Conservation (phyloP, 2,797 vertebrate species). For the Crocodylus rhombifer region DNA sequence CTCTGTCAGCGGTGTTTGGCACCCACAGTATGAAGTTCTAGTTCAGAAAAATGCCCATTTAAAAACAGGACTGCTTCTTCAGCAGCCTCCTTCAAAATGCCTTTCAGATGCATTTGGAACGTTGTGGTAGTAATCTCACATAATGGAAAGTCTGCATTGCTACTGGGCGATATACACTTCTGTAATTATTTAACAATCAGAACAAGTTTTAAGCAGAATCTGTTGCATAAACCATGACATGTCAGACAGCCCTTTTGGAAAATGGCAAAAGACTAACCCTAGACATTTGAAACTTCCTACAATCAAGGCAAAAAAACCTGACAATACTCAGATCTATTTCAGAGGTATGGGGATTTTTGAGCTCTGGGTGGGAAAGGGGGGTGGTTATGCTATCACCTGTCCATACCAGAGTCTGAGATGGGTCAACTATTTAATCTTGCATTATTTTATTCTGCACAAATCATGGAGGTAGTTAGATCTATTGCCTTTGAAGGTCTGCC, state of each 20-base stretch:
- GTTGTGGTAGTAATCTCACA: conserved; percentile 35
- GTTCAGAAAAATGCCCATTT: not conserved
- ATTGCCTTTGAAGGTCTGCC: conserved; percentile 10
- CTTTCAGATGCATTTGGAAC: conserved; percentile 61
- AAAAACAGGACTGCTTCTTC: conserved; percentile 29
- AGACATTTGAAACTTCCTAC: not conserved
- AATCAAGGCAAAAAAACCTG: not conserved
- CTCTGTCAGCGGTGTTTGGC: conserved; percentile 18
- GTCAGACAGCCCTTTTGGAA: conserved; percentile 1
- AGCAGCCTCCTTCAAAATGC: conserved; percentile 58
- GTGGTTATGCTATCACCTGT: conserved; percentile 21
- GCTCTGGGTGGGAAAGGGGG: not conserved
- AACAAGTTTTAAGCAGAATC: conserved; percentile 44
- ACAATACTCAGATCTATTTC: not conserved
- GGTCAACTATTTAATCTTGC: conserved; percentile 11
- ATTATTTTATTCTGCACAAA: conserved; percentile 52
- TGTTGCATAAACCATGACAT: conserved; percentile 39
- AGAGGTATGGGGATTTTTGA: conserved; percentile 7
- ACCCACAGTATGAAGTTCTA: not conserved
- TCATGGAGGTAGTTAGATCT: conserved; percentile 4
- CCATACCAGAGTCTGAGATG: not conserved
- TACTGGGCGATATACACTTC: conserved; percentile 33
- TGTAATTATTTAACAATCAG: conserved; percentile 49
- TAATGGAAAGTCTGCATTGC: conserved; percentile 46
- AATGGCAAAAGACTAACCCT: conserved; percentile 4